Conservation (phyloP, 2,113 vertebrate species). For the Chloroceryle aenea region DNA sequence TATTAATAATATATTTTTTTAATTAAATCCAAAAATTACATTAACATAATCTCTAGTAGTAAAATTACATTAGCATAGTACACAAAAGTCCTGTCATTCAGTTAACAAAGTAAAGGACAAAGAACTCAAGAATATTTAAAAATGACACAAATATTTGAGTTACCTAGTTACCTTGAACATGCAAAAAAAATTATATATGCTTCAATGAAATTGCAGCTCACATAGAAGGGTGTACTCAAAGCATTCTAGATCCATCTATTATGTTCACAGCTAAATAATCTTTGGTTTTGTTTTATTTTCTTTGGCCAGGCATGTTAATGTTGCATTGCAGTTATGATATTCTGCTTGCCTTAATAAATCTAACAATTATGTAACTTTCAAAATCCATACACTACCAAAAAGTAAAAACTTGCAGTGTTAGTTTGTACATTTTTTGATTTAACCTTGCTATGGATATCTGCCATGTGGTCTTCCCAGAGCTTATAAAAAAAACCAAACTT, state of each 20-base stretch:
- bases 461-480: not conserved
- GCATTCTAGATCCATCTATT: not conserved
- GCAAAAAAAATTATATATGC: not conserved
- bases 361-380: not conserved
- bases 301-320: not conserved
- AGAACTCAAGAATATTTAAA: not conserved
- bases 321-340: not conserved
- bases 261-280: not conserved
- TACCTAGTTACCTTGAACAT: not conserved
- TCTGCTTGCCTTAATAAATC: not conserved
- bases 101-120: not conserved
- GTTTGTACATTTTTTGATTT: not conserved
- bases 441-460: not conserved
- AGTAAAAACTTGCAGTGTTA: not conserved
- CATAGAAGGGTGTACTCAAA: not conserved
- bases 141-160: not conserved
- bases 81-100: not conserved
- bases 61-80: not conserved
- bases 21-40: not conserved
- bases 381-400: not conserved
- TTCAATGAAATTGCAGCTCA: not conserved
- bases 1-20: not conserved
- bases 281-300: not conserved
- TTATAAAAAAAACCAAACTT: not conserved
- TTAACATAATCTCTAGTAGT: not conserved